A percentile compares a stretch with the other conserved stretches of the same genome.
phyloP scores from a whole-genome alignment of 1,140 invertebrate genomes.

The Apis dorsata region DNA sequence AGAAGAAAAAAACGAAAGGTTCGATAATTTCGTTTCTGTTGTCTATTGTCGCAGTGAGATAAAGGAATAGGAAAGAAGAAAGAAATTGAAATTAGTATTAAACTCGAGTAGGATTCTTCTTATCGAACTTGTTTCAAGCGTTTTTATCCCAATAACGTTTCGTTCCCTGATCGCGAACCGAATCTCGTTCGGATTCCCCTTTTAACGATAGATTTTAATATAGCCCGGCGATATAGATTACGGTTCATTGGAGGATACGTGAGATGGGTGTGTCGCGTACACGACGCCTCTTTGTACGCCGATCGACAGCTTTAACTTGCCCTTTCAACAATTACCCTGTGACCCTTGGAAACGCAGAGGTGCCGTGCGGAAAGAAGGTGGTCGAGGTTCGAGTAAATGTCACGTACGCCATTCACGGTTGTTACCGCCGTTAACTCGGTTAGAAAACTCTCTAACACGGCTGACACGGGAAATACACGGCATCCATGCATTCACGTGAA shows the following conservation, averaged over 20 bases:
- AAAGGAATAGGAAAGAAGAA: too few relatives aligned
- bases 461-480: not conserved
- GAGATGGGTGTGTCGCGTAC: not conserved
- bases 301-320: slow-evolving; percentile 12
- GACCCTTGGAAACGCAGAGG: not conserved
- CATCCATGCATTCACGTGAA: too few relatives aligned
- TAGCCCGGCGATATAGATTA: not conserved
- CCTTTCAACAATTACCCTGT: slow-evolving; percentile 24
- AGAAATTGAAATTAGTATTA: too few relatives aligned
- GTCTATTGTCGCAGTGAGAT: not conserved
- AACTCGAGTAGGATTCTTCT: not conserved
- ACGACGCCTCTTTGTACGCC: not conserved
- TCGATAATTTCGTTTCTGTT: slow-evolving; percentile 24
- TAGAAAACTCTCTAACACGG: not conserved
- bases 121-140: not conserved
- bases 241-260: slow-evolving; percentile 14
- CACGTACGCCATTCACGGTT: not conserved
- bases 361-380: not conserved
- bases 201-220: slow-evolving; percentile 11
- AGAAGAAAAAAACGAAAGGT: not conserved
- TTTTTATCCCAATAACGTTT: not conserved
- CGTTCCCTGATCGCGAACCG: not conserved
- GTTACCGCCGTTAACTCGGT: not conserved
- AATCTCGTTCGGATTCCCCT: slow-evolving; percentile 22
- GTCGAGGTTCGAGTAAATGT: not conserved